Conservation (phyloP, 2,797 vertebrate genomes). For the Pogonophryne albipinna region DNA sequence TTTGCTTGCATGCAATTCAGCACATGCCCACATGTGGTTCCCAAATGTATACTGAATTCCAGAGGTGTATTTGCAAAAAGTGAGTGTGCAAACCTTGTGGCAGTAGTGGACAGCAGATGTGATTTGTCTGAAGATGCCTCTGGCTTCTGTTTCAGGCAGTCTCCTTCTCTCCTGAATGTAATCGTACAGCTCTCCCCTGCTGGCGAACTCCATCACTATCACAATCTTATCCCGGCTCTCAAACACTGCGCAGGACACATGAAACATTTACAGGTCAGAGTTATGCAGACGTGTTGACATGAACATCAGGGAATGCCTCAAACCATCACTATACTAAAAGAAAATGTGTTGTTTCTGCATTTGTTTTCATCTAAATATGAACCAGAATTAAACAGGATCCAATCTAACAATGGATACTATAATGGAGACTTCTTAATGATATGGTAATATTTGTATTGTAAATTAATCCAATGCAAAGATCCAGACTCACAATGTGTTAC, state of each 20-base stretch:
- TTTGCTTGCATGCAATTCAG: constrained; percentile 52
- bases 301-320: neutral
- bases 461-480: too few relatives aligned
- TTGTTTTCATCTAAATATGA: neutral
- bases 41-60: constrained; percentile 25
- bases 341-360: neutral
- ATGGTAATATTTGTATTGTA: too few relatives aligned
- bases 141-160: constrained; percentile 84
- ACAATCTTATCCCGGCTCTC: constrained; percentile 89
- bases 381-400: neutral
- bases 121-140: constrained; percentile 87
- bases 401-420: too few relatives aligned
- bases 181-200: constrained; percentile 88
- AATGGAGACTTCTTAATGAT: too few relatives aligned
- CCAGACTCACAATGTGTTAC: too few relatives aligned
- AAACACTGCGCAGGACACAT: constrained; percentile 80
- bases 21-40: constrained; percentile 47
- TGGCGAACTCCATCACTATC: constrained; percentile 90
- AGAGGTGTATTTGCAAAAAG: neutral
- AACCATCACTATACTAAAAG: neutral
- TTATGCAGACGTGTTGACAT: neutral
- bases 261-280: neutral
- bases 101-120: constrained; percentile 88
- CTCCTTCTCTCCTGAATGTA: constrained; percentile 84
- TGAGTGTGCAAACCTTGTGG: constrained; percentile 80